Evolutionary conservation across 2,113 vertebrate genomes (phyloP).

Genomic region (Calidris pygmaea): DNA sequence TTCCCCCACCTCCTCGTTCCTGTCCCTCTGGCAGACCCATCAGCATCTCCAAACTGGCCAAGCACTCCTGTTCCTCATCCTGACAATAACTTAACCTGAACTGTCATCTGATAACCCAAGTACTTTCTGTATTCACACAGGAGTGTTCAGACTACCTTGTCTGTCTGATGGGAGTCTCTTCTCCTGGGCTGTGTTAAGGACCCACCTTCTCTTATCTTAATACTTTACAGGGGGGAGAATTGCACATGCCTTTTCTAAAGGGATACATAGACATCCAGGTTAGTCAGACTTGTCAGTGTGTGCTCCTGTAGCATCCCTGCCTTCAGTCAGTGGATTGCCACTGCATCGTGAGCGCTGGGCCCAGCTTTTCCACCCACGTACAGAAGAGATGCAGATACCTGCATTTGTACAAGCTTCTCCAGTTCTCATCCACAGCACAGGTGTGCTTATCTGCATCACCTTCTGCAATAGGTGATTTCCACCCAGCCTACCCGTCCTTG

Average conservation of each 20-base stretch:
- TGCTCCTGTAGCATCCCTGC: not conserved
- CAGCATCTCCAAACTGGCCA: not conserved
- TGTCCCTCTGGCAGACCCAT: not conserved
- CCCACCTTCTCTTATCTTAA: not conserved
- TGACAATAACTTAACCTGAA: not conserved
- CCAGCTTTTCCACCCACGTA: not conserved
- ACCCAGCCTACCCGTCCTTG: too few relatives aligned
- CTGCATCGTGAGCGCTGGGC: not conserved
- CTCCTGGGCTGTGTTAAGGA: not conserved
- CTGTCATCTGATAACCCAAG: not conserved
- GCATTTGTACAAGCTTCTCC: not conserved
- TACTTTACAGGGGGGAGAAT: not conserved
- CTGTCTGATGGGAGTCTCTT: not conserved
- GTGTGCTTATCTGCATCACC: not conserved
- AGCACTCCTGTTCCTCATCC: not conserved
- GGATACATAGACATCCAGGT: not conserved
- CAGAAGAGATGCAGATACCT: rapidly evolving
- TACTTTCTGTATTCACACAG: not conserved
- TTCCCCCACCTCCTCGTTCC: not conserved
- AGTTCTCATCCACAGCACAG: not conserved
- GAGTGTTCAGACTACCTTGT: not conserved
- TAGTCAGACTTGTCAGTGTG: not conserved
- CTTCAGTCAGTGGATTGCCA: not conserved
- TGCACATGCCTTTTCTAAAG: not conserved
- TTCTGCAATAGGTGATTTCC: not conserved